phyloP scores from a whole-genome alignment of 2,888 invertebrate genomes.

The Hartigia nigra region DNA sequence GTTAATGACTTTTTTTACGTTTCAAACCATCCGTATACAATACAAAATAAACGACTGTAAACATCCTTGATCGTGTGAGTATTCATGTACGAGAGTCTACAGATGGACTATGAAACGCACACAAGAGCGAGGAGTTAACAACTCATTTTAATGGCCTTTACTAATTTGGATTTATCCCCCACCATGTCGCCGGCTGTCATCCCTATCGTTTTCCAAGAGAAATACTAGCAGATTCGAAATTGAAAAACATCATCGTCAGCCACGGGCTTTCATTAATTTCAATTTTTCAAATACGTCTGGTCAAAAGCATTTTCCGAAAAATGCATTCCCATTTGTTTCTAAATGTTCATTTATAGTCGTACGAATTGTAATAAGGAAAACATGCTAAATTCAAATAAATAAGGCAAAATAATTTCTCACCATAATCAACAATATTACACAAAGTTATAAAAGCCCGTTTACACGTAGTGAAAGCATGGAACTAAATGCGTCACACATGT shows the following conservation, averaged over 20 bases:
- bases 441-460: background rate
- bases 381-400: background rate
- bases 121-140: slow-evolving; percentile 36
- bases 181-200: slow-evolving; percentile 16
- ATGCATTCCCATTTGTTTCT: background rate
- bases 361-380: background rate
- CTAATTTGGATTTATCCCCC: slow-evolving; percentile 43
- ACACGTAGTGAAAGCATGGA: no score
- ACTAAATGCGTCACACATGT: no score
- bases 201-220: background rate
- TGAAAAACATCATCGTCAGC: slow-evolving; percentile 1
- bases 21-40: slow-evolving; percentile 33
- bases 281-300: background rate
- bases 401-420: background rate
- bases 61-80: slow-evolving; percentile 17
- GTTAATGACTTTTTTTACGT: slow-evolving; percentile 25
- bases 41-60: slow-evolving; percentile 37
- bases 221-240: background rate
- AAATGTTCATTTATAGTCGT: background rate
- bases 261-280: background rate
- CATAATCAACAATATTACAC: background rate
- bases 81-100: slow-evolving; percentile 6
- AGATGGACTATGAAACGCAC: slow-evolving; percentile 11
- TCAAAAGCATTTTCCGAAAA: background rate
- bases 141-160: slow-evolving; percentile 45